phyloP scores from a whole-genome alignment of 2,113 vertebrate genomes.

The Laterallus jamaicensis region DNA sequence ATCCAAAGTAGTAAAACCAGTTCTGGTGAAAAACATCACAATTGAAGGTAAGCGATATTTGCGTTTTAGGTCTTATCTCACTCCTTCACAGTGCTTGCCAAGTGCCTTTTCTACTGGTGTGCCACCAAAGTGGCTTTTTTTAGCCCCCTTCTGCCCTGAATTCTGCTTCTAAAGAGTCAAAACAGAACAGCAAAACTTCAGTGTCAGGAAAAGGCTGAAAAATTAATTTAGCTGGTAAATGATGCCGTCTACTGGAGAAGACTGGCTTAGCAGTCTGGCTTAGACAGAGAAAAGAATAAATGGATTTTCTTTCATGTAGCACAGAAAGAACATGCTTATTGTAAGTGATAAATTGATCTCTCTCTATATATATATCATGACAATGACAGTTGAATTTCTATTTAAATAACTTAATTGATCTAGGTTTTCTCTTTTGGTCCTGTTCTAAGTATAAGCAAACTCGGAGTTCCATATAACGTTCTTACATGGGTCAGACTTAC shows the following conservation, averaged over 20 bases:
- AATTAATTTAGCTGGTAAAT: background rate
- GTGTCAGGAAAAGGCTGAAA: background rate
- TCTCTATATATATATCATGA: background rate
- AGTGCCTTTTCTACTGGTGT: background rate
- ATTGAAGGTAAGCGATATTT: constrained; percentile 85
- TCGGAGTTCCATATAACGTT: background rate
- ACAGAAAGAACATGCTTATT: background rate
- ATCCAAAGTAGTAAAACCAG: constrained; percentile 90
- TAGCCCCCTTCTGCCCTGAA: background rate
- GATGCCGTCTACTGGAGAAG: constrained; percentile 57
- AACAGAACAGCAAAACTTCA: background rate
- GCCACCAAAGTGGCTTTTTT: background rate
- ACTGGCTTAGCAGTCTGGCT: background rate
- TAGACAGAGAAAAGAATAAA: background rate
- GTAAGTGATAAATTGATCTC: background rate
- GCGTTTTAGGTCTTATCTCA: background rate
- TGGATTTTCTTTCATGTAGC: background rate
- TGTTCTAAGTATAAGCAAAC: background rate
- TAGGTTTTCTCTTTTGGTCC: background rate
- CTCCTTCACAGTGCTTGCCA: background rate
- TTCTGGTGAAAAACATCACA: constrained; percentile 91
- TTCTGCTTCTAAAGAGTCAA: background rate
- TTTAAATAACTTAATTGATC: background rate
- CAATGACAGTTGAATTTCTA: background rate
- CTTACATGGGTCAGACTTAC: background rate